phyloP scores from a whole-genome alignment of 2,888 invertebrate genomes.

The Vesta saturnalis region DNA sequence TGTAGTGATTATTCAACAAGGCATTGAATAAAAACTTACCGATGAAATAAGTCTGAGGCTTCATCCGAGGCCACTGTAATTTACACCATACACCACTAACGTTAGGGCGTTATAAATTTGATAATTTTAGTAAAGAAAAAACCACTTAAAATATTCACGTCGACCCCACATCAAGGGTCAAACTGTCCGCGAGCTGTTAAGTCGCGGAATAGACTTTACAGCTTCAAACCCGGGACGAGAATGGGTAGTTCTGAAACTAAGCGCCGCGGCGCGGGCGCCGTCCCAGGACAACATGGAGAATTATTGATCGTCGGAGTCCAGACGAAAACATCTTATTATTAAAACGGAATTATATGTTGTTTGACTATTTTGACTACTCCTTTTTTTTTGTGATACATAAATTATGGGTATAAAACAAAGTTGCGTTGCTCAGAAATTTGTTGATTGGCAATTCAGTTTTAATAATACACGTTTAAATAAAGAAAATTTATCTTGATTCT shows the following conservation, averaged over 20 bases:
- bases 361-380: not conserved
- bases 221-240: slow-evolving; percentile 55
- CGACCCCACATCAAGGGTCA: slow-evolving; percentile 52
- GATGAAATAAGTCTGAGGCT: slow-evolving; percentile 50
- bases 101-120: slow-evolving; percentile 26
- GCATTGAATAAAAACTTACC: slow-evolving; percentile 36
- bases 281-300: slow-evolving; percentile 56
- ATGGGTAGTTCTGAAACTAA: slow-evolving; percentile 53
- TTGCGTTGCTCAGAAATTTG: no score
- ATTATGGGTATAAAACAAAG: not conserved
- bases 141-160: slow-evolving; percentile 31
- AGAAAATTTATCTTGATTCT: no score
- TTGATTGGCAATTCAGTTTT: no score
- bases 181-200: slow-evolving; percentile 45
- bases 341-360: slow-evolving; percentile 13
- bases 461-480: no score
- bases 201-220: slow-evolving; percentile 51
- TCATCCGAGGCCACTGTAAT: slow-evolving; percentile 63
- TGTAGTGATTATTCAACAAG: slow-evolving; percentile 12
- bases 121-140: slow-evolving; percentile 24
- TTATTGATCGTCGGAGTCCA: slow-evolving; percentile 55
- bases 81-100: slow-evolving; percentile 62
- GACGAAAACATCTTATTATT: slow-evolving; percentile 41
- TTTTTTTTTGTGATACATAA: not conserved
- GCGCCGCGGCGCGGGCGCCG: slow-evolving; percentile 51